Evolutionary conservation across 2,797 vertebrate genomes (phyloP).

Genomic region (Rhinichthys osculus): DNA sequence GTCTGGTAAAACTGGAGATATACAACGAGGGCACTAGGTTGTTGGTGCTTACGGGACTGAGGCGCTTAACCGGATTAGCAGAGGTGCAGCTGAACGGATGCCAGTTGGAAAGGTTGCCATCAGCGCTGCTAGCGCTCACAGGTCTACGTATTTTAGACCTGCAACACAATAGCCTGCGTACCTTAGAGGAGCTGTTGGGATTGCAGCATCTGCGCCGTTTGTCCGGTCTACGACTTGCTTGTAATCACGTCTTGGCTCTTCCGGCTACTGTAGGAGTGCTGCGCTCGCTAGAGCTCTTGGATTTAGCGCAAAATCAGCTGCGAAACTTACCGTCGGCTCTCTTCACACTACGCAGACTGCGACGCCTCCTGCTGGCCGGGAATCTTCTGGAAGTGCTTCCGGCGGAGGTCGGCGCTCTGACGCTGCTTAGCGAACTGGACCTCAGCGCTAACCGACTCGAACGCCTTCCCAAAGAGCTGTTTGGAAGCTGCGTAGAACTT

Average conservation of each 20-base stretch:
- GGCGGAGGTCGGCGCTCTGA: slow-evolving; percentile 71
- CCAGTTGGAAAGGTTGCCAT: slow-evolving; percentile 79
- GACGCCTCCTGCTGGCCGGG: slow-evolving; percentile 76
- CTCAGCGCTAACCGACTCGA: slow-evolving; percentile 79
- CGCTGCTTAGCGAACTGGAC: slow-evolving; percentile 74
- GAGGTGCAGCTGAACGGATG: slow-evolving; percentile 79
- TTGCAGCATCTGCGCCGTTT: slow-evolving; percentile 77
- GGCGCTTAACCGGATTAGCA: slow-evolving; percentile 70
- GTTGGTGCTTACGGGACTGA: slow-evolving; percentile 75
- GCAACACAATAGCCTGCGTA: slow-evolving; percentile 76
- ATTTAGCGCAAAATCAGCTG: slow-evolving; percentile 79
- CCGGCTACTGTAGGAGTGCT: slow-evolving; percentile 75
- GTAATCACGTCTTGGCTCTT: slow-evolving; percentile 74
- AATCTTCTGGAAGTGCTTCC: slow-evolving; percentile 77
- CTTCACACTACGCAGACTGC: slow-evolving; percentile 77
- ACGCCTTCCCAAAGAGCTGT: slow-evolving; percentile 74
- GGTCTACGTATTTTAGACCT: slow-evolving; percentile 76
- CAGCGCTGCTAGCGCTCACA: slow-evolving; percentile 71
- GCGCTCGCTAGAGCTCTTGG: slow-evolving; percentile 77
- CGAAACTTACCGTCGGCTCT: slow-evolving; percentile 75
- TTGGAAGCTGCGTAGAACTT: slow-evolving; percentile 72
- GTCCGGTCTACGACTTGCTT: slow-evolving; percentile 75
- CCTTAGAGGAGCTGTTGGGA: slow-evolving; percentile 78
- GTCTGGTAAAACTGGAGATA: slow-evolving; percentile 75
- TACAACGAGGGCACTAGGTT: slow-evolving; percentile 78